Conservation (phyloP, 2,797 vertebrate genomes). For the Clamator glandarius region DNA sequence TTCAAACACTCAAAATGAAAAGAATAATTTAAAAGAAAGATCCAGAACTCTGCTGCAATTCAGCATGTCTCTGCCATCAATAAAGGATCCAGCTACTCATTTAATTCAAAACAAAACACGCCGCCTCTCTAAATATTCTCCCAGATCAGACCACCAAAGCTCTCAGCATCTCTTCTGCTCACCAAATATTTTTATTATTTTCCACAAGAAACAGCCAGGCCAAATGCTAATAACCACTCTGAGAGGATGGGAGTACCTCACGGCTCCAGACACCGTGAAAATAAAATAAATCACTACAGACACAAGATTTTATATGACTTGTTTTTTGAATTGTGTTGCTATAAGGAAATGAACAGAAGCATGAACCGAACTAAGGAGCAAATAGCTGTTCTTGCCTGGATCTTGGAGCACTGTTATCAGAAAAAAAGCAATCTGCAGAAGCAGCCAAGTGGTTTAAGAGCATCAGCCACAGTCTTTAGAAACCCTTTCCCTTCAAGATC, state of each 20-base stretch:
- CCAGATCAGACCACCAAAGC: slow-evolving; percentile 77
- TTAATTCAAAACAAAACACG: slow-evolving; percentile 59
- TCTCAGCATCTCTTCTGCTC: slow-evolving; percentile 71
- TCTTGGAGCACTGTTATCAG: slow-evolving; percentile 5
- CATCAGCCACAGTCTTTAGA: neutral
- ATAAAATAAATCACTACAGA: slow-evolving; percentile 48
- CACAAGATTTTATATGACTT: slow-evolving; percentile 59
- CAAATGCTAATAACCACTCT: slow-evolving; percentile 72
- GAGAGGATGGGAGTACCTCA: slow-evolving; percentile 65
- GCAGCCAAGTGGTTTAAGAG: neutral
- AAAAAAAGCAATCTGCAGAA: neutral
- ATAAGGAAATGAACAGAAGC: slow-evolving; percentile 51
- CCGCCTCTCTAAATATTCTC: slow-evolving; percentile 66
- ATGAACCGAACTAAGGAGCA: neutral
- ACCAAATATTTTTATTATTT: slow-evolving; percentile 80
- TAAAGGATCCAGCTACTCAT: slow-evolving; percentile 21
- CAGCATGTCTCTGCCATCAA: slow-evolving; percentile 1
- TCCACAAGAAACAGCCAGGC: slow-evolving; percentile 76
- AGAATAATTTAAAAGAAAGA: slow-evolving; percentile 51
- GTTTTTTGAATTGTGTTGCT: slow-evolving; percentile 66
- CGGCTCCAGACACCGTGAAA: slow-evolving; percentile 65
- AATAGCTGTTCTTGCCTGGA: neutral
- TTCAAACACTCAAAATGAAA: slow-evolving; percentile 18
- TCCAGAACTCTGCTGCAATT: slow-evolving; percentile 40
- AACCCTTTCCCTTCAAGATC: neutral